Percentiles rank a stretch among this genome's conserved stretches.
Conservation (phyloP, 1,140 invertebrate species). For the Phymorhynchus buccinoides region DNA sequence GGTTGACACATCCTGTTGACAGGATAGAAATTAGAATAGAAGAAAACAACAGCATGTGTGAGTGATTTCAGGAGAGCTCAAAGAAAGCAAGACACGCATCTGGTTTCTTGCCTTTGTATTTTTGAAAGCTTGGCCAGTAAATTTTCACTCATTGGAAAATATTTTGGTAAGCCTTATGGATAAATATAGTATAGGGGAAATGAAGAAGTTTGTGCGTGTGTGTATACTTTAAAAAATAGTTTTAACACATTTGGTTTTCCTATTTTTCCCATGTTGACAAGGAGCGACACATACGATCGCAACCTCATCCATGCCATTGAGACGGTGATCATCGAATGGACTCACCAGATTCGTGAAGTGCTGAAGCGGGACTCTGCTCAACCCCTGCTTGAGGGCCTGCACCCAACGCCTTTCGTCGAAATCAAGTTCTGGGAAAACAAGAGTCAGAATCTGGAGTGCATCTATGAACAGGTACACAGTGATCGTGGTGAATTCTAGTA, state of each 20-base stretch:
- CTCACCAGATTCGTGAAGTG: constrained; percentile 92
- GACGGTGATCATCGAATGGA: constrained; percentile 96
- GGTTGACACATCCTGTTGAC: too few relatives aligned
- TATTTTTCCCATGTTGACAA: constrained; percentile 6
- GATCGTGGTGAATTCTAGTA: too few relatives aligned
- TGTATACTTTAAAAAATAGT: too few relatives aligned
- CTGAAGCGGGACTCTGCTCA: constrained; percentile 88
- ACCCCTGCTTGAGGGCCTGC: constrained; percentile 84
- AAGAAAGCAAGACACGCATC: too few relatives aligned
- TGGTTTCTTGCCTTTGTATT: too few relatives aligned
- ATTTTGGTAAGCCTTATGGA: too few relatives aligned
- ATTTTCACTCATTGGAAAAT: too few relatives aligned
- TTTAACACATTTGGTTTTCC: constrained; percentile 27
- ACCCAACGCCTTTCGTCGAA: constrained; percentile 86
- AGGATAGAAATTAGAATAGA: too few relatives aligned
- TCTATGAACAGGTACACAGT: constrained; percentile 84
- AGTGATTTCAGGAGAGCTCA: too few relatives aligned
- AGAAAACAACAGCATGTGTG: too few relatives aligned
- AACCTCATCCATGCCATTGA: constrained; percentile 94
- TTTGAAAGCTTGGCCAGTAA: too few relatives aligned
- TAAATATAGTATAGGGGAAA: too few relatives aligned
- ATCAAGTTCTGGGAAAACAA: constrained; percentile 86
- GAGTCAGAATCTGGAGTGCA: constrained; percentile 85
- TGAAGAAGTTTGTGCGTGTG: background rate
- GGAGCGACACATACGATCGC: constrained; percentile 77